Conservation (phyloP, 2,113 vertebrate species). For the Chaenocephalus aceratus region DNA sequence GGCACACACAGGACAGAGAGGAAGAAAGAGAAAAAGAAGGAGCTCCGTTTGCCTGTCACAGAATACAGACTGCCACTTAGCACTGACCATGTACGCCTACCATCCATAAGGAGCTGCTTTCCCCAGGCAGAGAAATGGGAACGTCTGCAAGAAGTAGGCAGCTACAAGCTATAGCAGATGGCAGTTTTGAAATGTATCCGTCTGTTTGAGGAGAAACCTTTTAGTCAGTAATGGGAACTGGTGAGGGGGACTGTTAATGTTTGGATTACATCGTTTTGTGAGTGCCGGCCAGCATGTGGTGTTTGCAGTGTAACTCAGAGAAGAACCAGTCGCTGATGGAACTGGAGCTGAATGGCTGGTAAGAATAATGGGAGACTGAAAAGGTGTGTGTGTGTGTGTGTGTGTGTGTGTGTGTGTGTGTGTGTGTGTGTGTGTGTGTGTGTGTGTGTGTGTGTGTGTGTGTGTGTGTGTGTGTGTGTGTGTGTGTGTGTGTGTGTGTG, state of each 20-base stretch:
- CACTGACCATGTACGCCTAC: constrained; percentile 47
- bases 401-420: neutral
- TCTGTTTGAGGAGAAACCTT: constrained; percentile 33
- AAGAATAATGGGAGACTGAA: constrained; percentile 67
- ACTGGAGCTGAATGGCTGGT: constrained; percentile 93
- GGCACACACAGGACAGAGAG: constrained; percentile 52
- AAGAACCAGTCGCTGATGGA: constrained; percentile 95
- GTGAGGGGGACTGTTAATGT: constrained; percentile 59
- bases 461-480: constrained; percentile 14
- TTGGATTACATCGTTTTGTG: constrained; percentile 54
- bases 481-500: neutral
- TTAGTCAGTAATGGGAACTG: constrained; percentile 44
- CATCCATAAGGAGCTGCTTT: constrained; percentile 37
- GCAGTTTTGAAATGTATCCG: constrained; percentile 39
- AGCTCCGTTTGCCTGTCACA: constrained; percentile 71
- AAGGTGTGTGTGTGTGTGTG: constrained; percentile 20
- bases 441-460: constrained; percentile 15
- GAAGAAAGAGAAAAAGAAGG: constrained; percentile 67
- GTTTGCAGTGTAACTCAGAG: constrained; percentile 95
- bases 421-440: neutral
- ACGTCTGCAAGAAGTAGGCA: constrained; percentile 17
- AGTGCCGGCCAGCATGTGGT: constrained; percentile 90
- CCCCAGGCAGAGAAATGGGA: constrained; percentile 54
- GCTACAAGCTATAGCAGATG: constrained; percentile 31
- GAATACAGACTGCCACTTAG: constrained; percentile 64